Conservation (phyloP, 2,888 invertebrate genomes). For the Axea sp. region DNA sequence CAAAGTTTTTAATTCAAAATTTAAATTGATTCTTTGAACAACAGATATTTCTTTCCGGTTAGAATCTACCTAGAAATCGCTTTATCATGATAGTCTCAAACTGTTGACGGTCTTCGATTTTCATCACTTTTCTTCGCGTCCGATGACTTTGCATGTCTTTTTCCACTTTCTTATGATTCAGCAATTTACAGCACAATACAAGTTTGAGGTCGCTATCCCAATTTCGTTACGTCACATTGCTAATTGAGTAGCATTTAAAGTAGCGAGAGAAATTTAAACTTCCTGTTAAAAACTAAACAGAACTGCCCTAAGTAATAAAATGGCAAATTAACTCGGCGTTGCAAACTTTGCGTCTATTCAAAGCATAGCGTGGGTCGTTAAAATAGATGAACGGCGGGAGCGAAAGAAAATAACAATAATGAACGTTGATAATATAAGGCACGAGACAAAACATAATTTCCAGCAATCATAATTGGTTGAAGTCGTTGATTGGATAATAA, state of each 20-base stretch:
- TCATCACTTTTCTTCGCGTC: neutral
- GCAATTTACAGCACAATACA: neutral
- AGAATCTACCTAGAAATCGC: neutral
- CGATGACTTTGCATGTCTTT: conserved; percentile 1
- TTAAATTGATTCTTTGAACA: no score
- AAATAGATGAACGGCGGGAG: conserved; percentile 33
- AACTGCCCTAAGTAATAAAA: conserved; percentile 11
- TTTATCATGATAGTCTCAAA: neutral
- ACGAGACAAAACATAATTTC: conserved; percentile 14
- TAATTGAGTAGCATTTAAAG: neutral
- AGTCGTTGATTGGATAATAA: neutral
- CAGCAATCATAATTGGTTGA: neutral
- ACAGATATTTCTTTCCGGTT: no score
- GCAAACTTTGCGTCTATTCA: conserved; percentile 13
- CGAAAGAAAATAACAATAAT: conserved; percentile 37
- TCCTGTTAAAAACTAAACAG: conserved; percentile 12
- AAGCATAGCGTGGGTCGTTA: conserved; percentile 20
- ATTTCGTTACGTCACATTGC: conserved; percentile 1
- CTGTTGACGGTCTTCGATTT: neutral
- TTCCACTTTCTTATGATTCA: conserved; percentile 3
- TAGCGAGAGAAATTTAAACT: conserved; percentile 6
- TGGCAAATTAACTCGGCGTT: conserved; percentile 20
- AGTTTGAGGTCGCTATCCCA: neutral
- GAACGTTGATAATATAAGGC: conserved; percentile 28
- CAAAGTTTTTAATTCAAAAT: no score